Conservation (phyloP, 1,140 invertebrate species). For the Meteorus sp. region DNA sequence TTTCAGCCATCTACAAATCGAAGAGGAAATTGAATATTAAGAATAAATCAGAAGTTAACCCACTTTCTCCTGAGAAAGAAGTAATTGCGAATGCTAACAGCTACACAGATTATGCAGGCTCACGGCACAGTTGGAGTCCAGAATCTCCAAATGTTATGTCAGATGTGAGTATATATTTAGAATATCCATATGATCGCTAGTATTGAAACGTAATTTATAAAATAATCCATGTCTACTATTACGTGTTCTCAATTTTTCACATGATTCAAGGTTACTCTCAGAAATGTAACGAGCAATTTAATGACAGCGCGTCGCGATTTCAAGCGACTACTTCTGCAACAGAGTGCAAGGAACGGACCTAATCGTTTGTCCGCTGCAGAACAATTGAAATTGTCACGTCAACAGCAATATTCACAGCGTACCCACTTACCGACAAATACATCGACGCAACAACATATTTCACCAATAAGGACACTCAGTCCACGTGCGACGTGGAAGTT, state of each 20-base stretch:
- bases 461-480: constrained; percentile 69
- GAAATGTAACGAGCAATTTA: constrained; percentile 49
- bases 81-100: no score
- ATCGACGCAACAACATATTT: constrained; percentile 61
- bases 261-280: constrained; percentile 38
- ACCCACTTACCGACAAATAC: constrained; percentile 44
- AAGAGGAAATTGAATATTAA: constrained; percentile 74
- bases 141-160: constrained; percentile 43
- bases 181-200: background rate
- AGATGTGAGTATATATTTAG: background rate
- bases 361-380: constrained; percentile 79
- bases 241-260: background rate
- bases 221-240: background rate
- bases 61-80: no score
- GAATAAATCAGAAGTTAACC: no score
- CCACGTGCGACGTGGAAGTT: constrained; percentile 73
- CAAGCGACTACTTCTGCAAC: constrained; percentile 76
- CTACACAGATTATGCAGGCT: constrained; percentile 33
- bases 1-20: constrained; percentile 76
- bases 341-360: constrained; percentile 65
- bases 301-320: constrained; percentile 78
- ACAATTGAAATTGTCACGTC: constrained; percentile 73
- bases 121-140: constrained; percentile 55
- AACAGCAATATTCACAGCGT: no score
- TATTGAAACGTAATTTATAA: background rate